These are phyloP conservation scores for Eurois occulta DNA, from an alignment of 2,888 invertebrate species.

Conservation along the genomic window DNA sequence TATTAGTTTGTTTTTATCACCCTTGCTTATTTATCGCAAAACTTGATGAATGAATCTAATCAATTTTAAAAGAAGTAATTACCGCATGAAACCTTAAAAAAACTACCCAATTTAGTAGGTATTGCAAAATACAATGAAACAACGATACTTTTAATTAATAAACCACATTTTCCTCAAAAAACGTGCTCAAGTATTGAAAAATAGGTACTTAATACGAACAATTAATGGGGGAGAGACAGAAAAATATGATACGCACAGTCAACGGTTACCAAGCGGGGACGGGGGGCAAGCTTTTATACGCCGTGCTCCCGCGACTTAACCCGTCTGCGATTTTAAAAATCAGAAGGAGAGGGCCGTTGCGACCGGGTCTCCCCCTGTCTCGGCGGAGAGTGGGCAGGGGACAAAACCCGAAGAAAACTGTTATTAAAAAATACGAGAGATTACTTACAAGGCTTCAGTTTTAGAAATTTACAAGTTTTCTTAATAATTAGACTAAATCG, in stretches of 20 bases:
- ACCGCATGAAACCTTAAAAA: too few species aligned
- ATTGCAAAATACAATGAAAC: neutral
- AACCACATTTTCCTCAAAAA: slow-evolving; percentile 21
- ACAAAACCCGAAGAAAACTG: slow-evolving; percentile 83
- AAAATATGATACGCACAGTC: slow-evolving; percentile 68
- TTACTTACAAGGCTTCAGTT: slow-evolving; percentile 82
- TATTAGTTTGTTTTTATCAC: slow-evolving; percentile 27
- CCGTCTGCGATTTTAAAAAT: slow-evolving; percentile 88
- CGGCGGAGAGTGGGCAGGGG: slow-evolving; percentile 79
- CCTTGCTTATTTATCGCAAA: neutral
- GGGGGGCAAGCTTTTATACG: slow-evolving; percentile 70
- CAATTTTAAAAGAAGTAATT: too few species aligned
- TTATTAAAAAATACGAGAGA: slow-evolving; percentile 86
- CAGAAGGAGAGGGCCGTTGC: slow-evolving; percentile 79
- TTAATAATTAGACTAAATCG: slow-evolving; percentile 37
- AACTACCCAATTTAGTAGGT: neutral
- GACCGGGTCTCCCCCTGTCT: slow-evolving; percentile 67
- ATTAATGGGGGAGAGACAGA: slow-evolving; percentile 58
- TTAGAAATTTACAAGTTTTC: slow-evolving; percentile 70
- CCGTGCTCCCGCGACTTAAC: slow-evolving; percentile 79
- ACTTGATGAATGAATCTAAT: neutral
- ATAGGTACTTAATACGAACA: slow-evolving; percentile 53
- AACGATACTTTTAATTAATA: neutral
- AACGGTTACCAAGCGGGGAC: slow-evolving; percentile 67
- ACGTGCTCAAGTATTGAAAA: slow-evolving; percentile 39